Evolutionary conservation across 2,113 vertebrate genomes (phyloP).

Genomic region (Ahaetulla prasina): DNA sequence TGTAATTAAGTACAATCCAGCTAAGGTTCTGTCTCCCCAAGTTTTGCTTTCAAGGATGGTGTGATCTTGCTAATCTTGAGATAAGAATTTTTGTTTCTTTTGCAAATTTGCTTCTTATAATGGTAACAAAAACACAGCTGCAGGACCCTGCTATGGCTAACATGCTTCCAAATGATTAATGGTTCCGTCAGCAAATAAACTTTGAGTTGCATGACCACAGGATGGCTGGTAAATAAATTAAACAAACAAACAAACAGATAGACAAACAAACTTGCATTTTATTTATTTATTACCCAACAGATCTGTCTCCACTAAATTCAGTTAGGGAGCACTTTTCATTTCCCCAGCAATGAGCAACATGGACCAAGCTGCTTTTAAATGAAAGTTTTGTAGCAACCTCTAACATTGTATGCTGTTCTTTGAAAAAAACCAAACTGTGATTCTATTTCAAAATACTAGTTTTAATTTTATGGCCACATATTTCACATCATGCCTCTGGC

Average conservation of each 20-base stretch:
- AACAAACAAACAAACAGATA: neutral
- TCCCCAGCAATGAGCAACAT: conserved; percentile 12
- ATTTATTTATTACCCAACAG: neutral
- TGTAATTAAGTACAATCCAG: neutral
- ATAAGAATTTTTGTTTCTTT: neutral
- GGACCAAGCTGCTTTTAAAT: conserved; percentile 22
- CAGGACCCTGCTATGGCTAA: neutral
- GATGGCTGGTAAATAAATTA: neutral
- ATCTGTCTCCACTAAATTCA: neutral
- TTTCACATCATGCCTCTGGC: conserved; percentile 34
- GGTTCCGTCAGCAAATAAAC: neutral
- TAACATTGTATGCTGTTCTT: neutral
- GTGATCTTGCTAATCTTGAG: neutral
- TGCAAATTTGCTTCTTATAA: neutral
- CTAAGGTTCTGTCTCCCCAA: neutral
- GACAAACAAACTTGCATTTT: neutral
- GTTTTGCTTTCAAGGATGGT: neutral
- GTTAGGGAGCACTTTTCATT: neutral
- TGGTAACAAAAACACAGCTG: neutral
- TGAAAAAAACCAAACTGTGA: neutral
- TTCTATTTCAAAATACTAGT: conserved; percentile 17
- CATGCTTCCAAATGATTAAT: neutral
- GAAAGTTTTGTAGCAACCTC: conserved; percentile 28
- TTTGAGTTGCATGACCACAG: neutral
- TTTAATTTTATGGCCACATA: conserved; percentile 44